These are phyloP conservation scores for Epicampocera succincta DNA, from an alignment of 2,888 invertebrate genomes.

Conservation along the genomic window DNA sequence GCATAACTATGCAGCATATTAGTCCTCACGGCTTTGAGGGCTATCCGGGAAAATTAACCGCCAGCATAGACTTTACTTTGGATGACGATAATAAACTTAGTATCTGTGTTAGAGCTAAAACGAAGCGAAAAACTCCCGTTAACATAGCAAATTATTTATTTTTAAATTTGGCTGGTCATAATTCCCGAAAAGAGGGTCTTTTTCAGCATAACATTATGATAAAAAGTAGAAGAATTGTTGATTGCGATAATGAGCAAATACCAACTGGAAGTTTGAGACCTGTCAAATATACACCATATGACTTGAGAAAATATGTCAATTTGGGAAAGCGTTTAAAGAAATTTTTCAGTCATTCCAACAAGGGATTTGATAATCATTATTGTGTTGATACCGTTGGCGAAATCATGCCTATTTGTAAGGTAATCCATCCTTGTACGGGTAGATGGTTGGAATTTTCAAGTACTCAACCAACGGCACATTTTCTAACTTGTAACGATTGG, in stretches of 20 bases:
- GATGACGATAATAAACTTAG: slow-evolving; percentile 87
- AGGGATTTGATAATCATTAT: slow-evolving; percentile 38
- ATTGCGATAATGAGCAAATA: slow-evolving; percentile 86
- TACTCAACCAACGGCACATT: slow-evolving; percentile 94
- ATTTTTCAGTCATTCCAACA: slow-evolving; percentile 21
- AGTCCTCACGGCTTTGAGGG: slow-evolving; percentile 92
- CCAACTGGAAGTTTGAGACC: slow-evolving; percentile 88
- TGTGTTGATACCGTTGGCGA: slow-evolving; percentile 8
- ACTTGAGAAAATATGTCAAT: slow-evolving; percentile 82
- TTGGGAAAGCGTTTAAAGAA: slow-evolving; percentile 46
- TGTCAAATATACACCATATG: slow-evolving; percentile 88
- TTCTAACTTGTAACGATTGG: slow-evolving; percentile 91
- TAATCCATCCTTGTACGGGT: slow-evolving; percentile 87
- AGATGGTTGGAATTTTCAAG: slow-evolving; percentile 90
- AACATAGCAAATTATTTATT: slow-evolving; percentile 93
- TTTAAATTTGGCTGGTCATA: slow-evolving; percentile 94
- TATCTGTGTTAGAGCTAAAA: slow-evolving; percentile 88
- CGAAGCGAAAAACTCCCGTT: slow-evolving; percentile 90
- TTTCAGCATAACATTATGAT: slow-evolving; percentile 87
- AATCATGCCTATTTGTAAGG: slow-evolving; percentile 75
- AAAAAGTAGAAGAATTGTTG: slow-evolving; percentile 89
- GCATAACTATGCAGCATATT: slow-evolving; percentile 87
- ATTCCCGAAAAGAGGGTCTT: slow-evolving; percentile 84
- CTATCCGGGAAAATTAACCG: slow-evolving; percentile 92
- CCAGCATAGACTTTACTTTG: slow-evolving; percentile 87